These are phyloP conservation scores for Setophaga petechia DNA, from an alignment of 2,113 vertebrate species.

Conservation along the genomic window DNA sequence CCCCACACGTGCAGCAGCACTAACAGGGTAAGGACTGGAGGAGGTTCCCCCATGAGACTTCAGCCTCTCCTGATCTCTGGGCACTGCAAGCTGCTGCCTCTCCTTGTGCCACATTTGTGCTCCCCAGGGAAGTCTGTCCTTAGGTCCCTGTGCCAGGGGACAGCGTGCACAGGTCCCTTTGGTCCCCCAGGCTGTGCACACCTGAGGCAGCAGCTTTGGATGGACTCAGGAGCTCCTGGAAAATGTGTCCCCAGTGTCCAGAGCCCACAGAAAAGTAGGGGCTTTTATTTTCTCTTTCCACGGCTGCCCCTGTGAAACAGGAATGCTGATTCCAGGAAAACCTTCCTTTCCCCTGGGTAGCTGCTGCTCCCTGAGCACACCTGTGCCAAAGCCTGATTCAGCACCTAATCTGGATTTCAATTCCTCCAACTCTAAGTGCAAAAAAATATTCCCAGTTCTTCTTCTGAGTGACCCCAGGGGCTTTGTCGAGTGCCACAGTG, in stretches of 20 bases:
- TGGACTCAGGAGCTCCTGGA: not conserved
- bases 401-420: not conserved
- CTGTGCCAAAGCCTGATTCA: not conserved
- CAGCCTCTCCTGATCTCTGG: not conserved
- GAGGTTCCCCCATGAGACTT: not conserved
- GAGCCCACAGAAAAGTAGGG: not conserved
- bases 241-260: not conserved
- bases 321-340: not conserved
- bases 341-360: not conserved
- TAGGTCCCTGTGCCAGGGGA: not conserved
- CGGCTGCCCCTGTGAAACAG: not conserved
- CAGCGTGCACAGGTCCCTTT: not conserved
- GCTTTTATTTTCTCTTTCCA: not conserved
- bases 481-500: fast-evolving
- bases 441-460: not conserved
- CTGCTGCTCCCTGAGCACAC: not conserved
- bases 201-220: not conserved
- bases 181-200: not conserved
- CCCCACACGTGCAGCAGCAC: not conserved
- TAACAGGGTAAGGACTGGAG: not conserved
- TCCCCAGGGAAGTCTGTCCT: not conserved
- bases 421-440: not conserved
- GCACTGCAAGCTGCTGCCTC: not conserved
- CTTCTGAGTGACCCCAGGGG: not conserved
- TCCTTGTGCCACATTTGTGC: not conserved